Evolutionary conservation across 2,113 vertebrate genomes (phyloP).

Genomic region (Microcebus ravelobensis): DNA sequence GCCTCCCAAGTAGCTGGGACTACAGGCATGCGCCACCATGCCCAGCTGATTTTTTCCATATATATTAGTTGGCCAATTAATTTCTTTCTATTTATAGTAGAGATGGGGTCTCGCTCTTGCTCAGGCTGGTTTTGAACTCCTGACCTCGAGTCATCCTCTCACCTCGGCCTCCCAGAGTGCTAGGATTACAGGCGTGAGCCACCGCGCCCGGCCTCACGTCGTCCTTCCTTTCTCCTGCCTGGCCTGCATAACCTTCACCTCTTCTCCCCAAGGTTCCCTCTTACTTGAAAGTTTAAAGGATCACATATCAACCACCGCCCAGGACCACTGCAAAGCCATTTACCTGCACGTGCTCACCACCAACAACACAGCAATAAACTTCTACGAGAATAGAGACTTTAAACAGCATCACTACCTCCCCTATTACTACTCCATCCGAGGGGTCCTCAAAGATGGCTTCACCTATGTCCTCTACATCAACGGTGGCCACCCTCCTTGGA

Average conservation of each 20-base stretch:
- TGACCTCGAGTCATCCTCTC: too few relatives aligned
- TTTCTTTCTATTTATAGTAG: too few relatives aligned
- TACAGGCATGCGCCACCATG: too few relatives aligned
- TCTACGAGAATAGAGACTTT: slow-evolving; percentile 99
- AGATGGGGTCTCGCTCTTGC: too few relatives aligned
- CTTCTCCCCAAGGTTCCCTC: slow-evolving; percentile 90
- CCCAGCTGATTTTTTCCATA: too few relatives aligned
- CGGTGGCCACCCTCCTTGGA: slow-evolving; percentile 97
- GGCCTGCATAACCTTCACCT: neutral
- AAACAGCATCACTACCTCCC: slow-evolving; percentile 99
- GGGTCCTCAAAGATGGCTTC: slow-evolving; percentile 98
- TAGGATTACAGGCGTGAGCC: too few relatives aligned
- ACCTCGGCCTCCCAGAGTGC: too few relatives aligned
- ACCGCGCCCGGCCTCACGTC: neutral
- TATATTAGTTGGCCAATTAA: too few relatives aligned
- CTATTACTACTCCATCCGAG: slow-evolving; percentile 99
- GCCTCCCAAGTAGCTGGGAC: too few relatives aligned
- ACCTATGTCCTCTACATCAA: slow-evolving; percentile 99
- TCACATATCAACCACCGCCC: slow-evolving; percentile 96
- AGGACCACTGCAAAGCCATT: slow-evolving; percentile 99
- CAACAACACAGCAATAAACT: slow-evolving; percentile 97
- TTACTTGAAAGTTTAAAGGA: slow-evolving; percentile 98
- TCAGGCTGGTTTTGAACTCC: too few relatives aligned
- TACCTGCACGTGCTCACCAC: slow-evolving; percentile 99
- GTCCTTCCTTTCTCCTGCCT: neutral